These are phyloP conservation scores for Cathartes aura DNA, from an alignment of 2,113 vertebrate genomes.

Conservation along the genomic window DNA sequence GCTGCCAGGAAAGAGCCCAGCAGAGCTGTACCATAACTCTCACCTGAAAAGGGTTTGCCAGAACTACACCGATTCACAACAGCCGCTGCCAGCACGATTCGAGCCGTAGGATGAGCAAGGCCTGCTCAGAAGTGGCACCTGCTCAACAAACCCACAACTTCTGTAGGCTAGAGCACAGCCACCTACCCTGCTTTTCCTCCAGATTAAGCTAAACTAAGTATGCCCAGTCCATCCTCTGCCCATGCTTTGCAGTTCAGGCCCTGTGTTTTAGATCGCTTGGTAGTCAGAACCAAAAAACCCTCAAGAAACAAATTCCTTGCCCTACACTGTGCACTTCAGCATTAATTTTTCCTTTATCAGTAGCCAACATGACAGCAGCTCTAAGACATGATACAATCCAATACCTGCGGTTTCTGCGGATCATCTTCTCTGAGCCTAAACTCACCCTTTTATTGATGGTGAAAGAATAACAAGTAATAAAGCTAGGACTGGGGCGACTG, in stretches of 20 bases:
- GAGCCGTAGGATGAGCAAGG: neutral
- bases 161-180: neutral
- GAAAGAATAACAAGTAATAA: neutral
- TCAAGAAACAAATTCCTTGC: neutral
- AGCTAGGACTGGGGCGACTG: neutral
- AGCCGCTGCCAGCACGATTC: neutral
- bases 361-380: neutral
- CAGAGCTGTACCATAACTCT: neutral
- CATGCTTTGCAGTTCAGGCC: neutral
- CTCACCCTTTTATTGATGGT: neutral
- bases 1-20: neutral
- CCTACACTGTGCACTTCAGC: neutral
- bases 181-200: neutral
- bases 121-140: neutral
- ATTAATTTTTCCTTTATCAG: neutral
- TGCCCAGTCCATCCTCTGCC: neutral
- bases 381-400: neutral
- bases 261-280: neutral
- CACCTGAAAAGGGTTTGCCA: neutral
- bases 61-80: rapidly evolving
- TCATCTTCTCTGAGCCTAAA: neutral
- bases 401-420: neutral
- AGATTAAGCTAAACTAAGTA: neutral
- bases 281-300: neutral
- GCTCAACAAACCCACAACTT: neutral